Percentiles rank a stretch among this genome's conserved stretches.
These are phyloP conservation scores for Lasioglossum baleicum DNA, from an alignment of 1,140 invertebrate species.

Conservation along the genomic window DNA sequence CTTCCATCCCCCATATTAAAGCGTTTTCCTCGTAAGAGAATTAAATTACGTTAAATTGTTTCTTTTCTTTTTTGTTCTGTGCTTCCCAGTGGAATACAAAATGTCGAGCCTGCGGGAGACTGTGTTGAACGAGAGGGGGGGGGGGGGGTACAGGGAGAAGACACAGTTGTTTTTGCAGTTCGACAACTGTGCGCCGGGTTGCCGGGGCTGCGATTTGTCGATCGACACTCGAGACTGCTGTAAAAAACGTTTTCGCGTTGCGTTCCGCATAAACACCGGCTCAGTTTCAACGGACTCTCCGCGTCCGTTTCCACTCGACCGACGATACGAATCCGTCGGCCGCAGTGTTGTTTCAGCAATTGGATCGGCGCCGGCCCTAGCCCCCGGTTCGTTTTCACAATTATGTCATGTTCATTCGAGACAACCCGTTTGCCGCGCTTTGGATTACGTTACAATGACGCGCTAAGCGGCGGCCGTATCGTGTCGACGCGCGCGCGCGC, in stretches of 20 bases:
- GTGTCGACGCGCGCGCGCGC: not conserved
- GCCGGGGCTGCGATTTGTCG: not conserved
- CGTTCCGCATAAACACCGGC: slow-evolving; percentile 52
- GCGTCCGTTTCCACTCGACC: slow-evolving; percentile 40
- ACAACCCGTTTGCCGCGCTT: slow-evolving; percentile 27
- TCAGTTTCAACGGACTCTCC: slow-evolving; percentile 9
- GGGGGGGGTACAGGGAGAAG: no score
- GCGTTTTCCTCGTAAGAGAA: no score
- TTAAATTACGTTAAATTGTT: no score
- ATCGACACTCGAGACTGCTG: not conserved
- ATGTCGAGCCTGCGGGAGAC: no score
- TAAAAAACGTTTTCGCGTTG: slow-evolving; percentile 30
- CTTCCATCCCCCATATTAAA: no score
- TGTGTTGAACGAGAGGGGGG: no score
- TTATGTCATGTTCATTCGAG: slow-evolving; percentile 44
- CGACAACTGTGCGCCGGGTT: not conserved
- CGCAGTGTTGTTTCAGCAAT: slow-evolving; percentile 27
- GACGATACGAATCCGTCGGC: slow-evolving; percentile 31
- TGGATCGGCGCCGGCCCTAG: slow-evolving; percentile 1
- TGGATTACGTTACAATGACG: slow-evolving; percentile 33
- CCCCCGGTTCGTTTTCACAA: slow-evolving; percentile 52
- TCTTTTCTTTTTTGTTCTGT: no score
- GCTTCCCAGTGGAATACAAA: no score
- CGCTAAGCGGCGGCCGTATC: not conserved
- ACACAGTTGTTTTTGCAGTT: no score